Conservation (phyloP, 2,888 invertebrate species). For the Exocentrus adspersus region DNA sequence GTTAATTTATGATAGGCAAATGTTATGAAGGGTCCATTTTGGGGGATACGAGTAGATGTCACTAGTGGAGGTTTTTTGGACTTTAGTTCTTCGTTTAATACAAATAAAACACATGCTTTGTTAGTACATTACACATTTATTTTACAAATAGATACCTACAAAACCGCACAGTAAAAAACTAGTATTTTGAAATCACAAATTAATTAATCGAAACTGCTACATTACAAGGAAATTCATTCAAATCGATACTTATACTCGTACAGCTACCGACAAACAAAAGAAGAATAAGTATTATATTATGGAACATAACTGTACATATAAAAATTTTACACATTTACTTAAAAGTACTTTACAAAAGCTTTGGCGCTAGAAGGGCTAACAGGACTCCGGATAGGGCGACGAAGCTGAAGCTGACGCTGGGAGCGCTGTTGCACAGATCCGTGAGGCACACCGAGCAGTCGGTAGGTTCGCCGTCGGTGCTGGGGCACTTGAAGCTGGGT, state of each 20-base stretch:
- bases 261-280: not conserved
- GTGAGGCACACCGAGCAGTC: constrained; percentile 35
- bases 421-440: constrained; percentile 36
- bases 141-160: constrained; percentile 4
- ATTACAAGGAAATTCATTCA: not conserved
- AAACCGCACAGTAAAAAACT: not conserved
- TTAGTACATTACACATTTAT: constrained; percentile 5
- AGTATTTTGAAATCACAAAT: not conserved
- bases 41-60: too few relatives aligned
- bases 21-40: too few relatives aligned
- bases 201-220: not conserved
- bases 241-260: not conserved
- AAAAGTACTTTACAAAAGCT: constrained; percentile 27
- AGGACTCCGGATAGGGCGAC: constrained; percentile 30
- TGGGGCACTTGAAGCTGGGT: constrained; percentile 31
- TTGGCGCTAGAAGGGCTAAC: constrained; percentile 28
- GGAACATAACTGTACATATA: not conserved
- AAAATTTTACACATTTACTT: not conserved
- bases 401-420: constrained; percentile 31
- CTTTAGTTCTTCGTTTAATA: too few relatives aligned
- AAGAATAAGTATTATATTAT: not conserved
- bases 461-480: constrained; percentile 25
- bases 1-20: too few relatives aligned
- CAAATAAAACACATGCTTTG: not conserved
- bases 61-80: too few relatives aligned